Percentiles rank a stretch among this genome's conserved stretches.
Evolutionary conservation across 2,113 vertebrate species (phyloP).

Genomic region (Pseudopipra pipra): DNA sequence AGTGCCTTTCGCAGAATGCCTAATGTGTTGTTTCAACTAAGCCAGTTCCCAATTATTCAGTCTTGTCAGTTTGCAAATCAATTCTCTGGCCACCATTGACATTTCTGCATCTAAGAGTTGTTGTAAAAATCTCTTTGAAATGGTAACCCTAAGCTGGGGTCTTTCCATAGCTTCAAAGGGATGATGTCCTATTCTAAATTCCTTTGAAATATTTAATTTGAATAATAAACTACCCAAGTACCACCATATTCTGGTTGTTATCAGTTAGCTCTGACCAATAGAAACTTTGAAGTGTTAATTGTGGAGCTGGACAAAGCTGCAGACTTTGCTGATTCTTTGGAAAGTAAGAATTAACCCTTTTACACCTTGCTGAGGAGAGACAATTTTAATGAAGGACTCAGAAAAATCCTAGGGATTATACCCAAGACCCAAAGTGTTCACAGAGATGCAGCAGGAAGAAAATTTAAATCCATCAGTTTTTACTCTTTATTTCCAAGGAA

Average conservation of each 20-base stretch:
- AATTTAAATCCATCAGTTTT: not conserved
- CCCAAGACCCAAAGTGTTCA: not conserved
- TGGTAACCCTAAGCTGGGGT: not conserved
- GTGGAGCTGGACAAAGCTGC: not conserved
- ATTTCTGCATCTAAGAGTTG: not conserved
- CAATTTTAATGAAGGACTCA: not conserved
- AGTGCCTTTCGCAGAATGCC: not conserved
- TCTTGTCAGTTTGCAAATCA: not conserved
- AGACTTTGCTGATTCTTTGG: not conserved
- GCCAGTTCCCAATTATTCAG: not conserved
- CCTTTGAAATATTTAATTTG: constrained; percentile 49
- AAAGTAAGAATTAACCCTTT: constrained; percentile 4
- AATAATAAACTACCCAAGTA: constrained; percentile 37
- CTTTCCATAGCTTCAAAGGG: constrained; percentile 25
- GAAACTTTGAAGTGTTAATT: constrained; percentile 61
- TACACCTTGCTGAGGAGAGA: not conserved
- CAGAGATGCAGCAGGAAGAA: not conserved
- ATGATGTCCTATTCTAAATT: not conserved
- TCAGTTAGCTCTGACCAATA: constrained; percentile 34
- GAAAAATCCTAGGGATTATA: not conserved
- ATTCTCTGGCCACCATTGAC: not conserved
- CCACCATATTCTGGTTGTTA: constrained; percentile 8
- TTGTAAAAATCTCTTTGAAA: constrained; percentile 54
- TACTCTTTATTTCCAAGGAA: not conserved
- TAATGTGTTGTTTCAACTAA: not conserved